Conservation (phyloP, 2,113 vertebrate species). For the Collichthys lucidus region DNA sequence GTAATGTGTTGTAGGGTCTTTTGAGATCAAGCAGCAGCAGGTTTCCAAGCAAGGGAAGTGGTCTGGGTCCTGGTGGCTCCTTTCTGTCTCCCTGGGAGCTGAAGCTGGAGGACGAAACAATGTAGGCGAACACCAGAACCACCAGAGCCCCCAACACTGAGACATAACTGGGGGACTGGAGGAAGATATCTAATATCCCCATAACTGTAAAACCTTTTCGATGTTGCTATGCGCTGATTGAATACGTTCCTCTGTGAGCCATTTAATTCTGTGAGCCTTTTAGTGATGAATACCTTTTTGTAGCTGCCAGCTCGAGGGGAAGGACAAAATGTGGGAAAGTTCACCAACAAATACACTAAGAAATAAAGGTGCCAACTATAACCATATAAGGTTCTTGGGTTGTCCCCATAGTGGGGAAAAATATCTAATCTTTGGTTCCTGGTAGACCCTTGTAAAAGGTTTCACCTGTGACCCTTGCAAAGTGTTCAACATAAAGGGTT, state of each 20-base stretch:
- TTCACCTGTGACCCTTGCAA: background rate
- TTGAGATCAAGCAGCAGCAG: constrained; percentile 59
- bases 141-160: constrained; percentile 21
- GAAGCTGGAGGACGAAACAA: constrained; percentile 17
- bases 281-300: too few species aligned
- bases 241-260: background rate
- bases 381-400: too few species aligned
- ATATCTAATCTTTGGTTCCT: too few species aligned
- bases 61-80: constrained; percentile 64
- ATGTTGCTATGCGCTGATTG: background rate
- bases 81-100: background rate
- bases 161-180: background rate
- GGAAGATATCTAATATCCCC: background rate
- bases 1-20: background rate
- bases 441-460: background rate
- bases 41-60: constrained; percentile 61
- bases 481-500: background rate
- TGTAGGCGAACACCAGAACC: constrained; percentile 13
- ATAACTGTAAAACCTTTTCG: background rate
- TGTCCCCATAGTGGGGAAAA: too few species aligned
- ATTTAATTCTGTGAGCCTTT: too few species aligned
- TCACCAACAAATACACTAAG: too few species aligned
- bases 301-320: too few species aligned
- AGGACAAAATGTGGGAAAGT: too few species aligned
- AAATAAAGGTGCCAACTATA: too few species aligned